These are phyloP conservation scores for Columbina picui DNA, from an alignment of 2,113 vertebrate genomes.

Conservation along the genomic window DNA sequence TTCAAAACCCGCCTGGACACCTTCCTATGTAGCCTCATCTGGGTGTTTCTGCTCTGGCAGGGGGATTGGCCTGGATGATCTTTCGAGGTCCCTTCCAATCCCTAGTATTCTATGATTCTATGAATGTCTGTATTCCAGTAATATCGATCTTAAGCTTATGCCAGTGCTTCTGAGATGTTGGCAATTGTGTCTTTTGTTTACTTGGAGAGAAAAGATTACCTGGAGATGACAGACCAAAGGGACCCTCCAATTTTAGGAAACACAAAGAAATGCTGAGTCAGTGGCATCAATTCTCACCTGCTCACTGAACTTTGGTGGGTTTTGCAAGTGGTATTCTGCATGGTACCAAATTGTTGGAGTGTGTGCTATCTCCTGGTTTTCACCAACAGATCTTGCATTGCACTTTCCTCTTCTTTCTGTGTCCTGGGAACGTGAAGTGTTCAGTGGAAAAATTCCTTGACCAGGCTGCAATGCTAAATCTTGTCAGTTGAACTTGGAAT, in stretches of 20 bases:
- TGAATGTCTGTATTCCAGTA: not conserved
- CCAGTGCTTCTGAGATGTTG: not conserved
- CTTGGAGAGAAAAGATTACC: not conserved
- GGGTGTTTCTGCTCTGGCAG: no score
- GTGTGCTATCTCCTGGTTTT: not conserved
- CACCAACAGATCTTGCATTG: rapidly evolving
- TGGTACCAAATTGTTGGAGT: not conserved
- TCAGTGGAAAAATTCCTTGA: not conserved
- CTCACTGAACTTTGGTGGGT: not conserved
- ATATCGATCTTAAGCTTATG: not conserved
- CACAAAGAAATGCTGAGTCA: not conserved
- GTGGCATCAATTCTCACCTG: not conserved
- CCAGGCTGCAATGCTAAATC: not conserved
- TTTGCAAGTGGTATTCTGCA: not conserved
- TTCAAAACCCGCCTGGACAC: no score
- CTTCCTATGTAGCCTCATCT: no score
- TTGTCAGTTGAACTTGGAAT: conserved; percentile 5
- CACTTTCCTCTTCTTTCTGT: not conserved
- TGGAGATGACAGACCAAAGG: not conserved
- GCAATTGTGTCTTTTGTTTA: not conserved
- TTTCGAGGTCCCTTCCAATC: no score
- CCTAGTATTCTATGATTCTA: no score
- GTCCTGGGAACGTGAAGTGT: not conserved
- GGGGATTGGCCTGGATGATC: no score
- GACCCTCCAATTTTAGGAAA: not conserved